A percentile compares a stretch with the other conserved stretches of the same genome.
phyloP scores from a whole-genome alignment of 2,888 invertebrate genomes.

The Metellina segmentata region DNA sequence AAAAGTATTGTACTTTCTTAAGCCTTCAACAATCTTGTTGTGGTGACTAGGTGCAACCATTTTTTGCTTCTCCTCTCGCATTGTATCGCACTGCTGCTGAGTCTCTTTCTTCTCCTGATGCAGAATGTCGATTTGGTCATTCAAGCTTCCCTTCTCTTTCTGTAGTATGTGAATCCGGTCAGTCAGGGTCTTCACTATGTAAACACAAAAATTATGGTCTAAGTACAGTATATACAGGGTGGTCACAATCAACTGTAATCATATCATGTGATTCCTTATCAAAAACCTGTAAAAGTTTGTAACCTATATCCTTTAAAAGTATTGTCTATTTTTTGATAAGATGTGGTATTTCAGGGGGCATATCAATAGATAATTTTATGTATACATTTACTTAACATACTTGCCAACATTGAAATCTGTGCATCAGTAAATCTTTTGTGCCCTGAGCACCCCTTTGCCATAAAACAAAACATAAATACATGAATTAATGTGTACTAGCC shows the following conservation, averaged over 20 bases:
- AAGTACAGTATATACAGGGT: neutral
- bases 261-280: neutral
- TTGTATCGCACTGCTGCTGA: slow-evolving; percentile 19
- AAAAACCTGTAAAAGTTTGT: too few species aligned
- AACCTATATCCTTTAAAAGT: too few species aligned
- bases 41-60: slow-evolving; percentile 38
- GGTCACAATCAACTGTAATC: neutral
- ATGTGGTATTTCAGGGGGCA: too few species aligned
- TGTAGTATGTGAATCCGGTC: slow-evolving; percentile 47
- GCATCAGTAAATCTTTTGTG: too few species aligned
- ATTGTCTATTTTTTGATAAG: too few species aligned
- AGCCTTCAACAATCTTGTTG: slow-evolving; percentile 25
- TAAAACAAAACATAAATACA: too few species aligned
- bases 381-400: too few species aligned
- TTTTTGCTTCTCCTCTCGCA: neutral
- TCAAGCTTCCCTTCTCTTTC: slow-evolving; percentile 40
- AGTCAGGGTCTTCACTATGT: slow-evolving; percentile 46
- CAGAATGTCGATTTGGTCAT: slow-evolving; percentile 50
- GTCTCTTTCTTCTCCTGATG: slow-evolving; percentile 39
- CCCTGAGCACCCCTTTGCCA: too few species aligned
- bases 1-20: slow-evolving; percentile 28
- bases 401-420: too few species aligned
- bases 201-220: neutral
- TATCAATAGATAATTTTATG: too few species aligned
- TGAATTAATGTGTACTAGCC: too few species aligned